A percentile compares a stretch with the other conserved stretches of the same genome.
Evolutionary conservation across 2,888 invertebrate species (phyloP).

Genomic region (Pristionchus japonicus): DNA sequence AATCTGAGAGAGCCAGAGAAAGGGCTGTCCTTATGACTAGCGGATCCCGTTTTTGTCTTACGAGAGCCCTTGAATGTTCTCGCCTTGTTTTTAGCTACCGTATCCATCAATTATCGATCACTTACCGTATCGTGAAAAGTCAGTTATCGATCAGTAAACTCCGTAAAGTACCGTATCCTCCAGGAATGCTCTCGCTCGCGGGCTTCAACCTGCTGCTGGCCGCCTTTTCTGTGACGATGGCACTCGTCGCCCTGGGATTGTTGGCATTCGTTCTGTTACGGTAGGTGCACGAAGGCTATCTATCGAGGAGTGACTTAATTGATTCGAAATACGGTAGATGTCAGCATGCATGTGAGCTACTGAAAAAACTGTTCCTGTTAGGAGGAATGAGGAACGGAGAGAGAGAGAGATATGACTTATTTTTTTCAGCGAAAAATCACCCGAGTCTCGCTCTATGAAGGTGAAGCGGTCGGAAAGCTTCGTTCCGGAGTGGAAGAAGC

Average conservation of each 20-base stretch:
- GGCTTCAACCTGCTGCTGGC: constrained; percentile 53
- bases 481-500: constrained; percentile 38
- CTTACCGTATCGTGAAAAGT: background rate
- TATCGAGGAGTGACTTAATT: background rate
- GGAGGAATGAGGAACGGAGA: too few relatives aligned
- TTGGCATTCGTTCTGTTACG: constrained; percentile 52
- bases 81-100: background rate
- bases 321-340: too few relatives aligned
- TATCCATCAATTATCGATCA: background rate
- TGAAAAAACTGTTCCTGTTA: too few relatives aligned
- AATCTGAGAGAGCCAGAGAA: background rate
- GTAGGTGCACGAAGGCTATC: background rate
- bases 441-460: background rate
- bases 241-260: constrained; percentile 51
- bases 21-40: background rate
- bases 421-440: background rate
- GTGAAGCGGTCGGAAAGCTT: constrained; percentile 46
- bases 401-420: too few relatives aligned
- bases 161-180: background rate
- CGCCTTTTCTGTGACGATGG: constrained; percentile 55
- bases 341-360: too few relatives aligned
- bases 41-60: background rate
- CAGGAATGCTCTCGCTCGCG: constrained; percentile 51
- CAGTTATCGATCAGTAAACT: background rate
- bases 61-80: background rate